Base-by-base conservation (phyloP, 2,113 vertebrate species). In the Notiomystis cincta region DNA sequence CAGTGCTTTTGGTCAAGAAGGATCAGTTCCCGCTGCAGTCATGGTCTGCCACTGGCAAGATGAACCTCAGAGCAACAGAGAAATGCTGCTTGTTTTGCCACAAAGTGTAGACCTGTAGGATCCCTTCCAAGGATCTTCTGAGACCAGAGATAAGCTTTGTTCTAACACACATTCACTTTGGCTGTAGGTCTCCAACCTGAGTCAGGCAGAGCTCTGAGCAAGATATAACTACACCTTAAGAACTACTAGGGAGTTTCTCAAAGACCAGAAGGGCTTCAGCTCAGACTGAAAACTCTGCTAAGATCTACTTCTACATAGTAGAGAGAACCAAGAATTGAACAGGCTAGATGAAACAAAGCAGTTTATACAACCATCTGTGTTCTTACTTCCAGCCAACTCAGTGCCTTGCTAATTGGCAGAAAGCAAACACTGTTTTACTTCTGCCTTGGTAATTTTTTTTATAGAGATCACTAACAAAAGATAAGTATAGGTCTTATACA, bases 1-100 rank as follows among this genome's bases (percentile, higher is more conserved):
- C 1, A 2, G 22, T 0, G 0, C 4, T 77, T 47, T 66, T 84
- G 19, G 11, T 33, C 16, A 30, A 45, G 42, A 51, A 58, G 11
- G 22, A 27, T 35, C 48, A 53, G 44, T 30, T 54, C 44, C 7
- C 6, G 6, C 53, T 72, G 54, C 17, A 31, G 37, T 42, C 33
- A 19, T n/a, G 20, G 13, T 57, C 38, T 90, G 53, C 30, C 17
- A 31, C 5, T 45, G 35, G 35, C 21, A 76, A 77, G 42, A 33
- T 1, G 1, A 77, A 62, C 24, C 13, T 80, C 37, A 61, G 47
- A 53, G 24, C 33, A 67, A 58, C 5, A 30, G 16, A 48, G 31
- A 90, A 90, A 62, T 48, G 38, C 47, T 58, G 16, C 8, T 25
- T 30, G 27, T 31, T 86, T 56, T n/a, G 35, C 23, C 70, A 24